These are phyloP conservation scores for Caretta caretta DNA, from an alignment of 2,113 vertebrate genomes.

Conservation along the genomic window DNA sequence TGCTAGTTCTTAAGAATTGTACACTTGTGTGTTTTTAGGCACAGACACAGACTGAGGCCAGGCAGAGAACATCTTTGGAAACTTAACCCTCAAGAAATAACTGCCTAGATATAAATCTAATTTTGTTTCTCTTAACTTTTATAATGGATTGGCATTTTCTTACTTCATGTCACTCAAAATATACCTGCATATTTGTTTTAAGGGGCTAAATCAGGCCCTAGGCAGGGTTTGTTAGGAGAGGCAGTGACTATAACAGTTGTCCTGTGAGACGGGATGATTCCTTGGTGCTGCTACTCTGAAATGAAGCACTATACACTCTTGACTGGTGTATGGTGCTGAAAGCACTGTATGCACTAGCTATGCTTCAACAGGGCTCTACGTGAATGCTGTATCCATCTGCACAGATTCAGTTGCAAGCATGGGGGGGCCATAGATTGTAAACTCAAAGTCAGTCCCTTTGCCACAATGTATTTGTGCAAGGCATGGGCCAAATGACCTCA, in stretches of 20 bases:
- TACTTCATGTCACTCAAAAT: background rate
- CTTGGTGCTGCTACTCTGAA: background rate
- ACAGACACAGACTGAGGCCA: background rate
- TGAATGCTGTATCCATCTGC: background rate
- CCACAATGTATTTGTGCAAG: background rate
- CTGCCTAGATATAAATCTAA: background rate
- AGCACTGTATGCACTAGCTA: background rate
- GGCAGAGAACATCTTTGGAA: background rate
- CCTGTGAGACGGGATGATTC: background rate
- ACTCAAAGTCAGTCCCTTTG: background rate
- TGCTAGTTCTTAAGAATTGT: background rate
- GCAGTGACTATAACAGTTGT: background rate
- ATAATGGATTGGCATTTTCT: background rate
- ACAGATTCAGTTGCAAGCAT: background rate
- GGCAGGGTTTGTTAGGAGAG: accelerated
- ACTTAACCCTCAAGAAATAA: background rate
- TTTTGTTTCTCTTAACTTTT: background rate
- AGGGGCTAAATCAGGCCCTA: background rate
- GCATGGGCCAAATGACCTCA: background rate
- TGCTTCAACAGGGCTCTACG: background rate
- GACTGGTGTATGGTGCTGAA: background rate
- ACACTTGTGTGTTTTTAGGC: background rate
- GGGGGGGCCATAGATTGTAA: background rate
- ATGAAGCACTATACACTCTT: background rate
- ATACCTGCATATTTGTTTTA: background rate